These are phyloP conservation scores for Icerya purchasi DNA, from an alignment of 2,888 invertebrate genomes.

Conservation along the genomic window DNA sequence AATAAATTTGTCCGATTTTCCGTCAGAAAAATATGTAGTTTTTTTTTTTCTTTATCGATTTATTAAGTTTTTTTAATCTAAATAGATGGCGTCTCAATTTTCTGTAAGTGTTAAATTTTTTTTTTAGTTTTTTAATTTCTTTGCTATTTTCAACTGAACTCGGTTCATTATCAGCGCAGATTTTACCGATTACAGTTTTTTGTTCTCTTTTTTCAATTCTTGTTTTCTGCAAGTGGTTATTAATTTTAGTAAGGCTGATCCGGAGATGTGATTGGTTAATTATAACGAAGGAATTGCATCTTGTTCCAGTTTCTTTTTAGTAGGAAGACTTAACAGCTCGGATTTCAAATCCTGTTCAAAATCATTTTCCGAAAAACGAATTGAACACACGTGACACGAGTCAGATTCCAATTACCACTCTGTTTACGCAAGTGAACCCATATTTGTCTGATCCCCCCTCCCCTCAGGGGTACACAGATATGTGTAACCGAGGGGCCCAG, in stretches of 20 bases:
- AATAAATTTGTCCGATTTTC: background rate
- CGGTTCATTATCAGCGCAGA: background rate
- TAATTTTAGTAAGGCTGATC: background rate
- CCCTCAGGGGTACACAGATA: no score
- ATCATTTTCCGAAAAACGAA: background rate
- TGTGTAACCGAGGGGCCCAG: no score
- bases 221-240: background rate
- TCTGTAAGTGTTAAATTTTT: background rate
- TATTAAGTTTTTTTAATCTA: background rate
- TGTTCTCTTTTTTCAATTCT: background rate
- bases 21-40: background rate
- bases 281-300: background rate
- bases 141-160: background rate
- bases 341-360: background rate
- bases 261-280: background rate
- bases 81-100: background rate
- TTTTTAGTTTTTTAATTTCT: background rate
- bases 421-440: background rate
- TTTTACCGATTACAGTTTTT: background rate
- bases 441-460: no score
- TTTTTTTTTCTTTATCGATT: background rate
- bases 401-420: background rate
- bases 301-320: background rate
- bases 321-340: background rate
- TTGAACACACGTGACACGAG: background rate